These are phyloP conservation scores for Galeopterus variegatus DNA, from an alignment of 2,113 vertebrate species.

Conservation along the genomic window DNA sequence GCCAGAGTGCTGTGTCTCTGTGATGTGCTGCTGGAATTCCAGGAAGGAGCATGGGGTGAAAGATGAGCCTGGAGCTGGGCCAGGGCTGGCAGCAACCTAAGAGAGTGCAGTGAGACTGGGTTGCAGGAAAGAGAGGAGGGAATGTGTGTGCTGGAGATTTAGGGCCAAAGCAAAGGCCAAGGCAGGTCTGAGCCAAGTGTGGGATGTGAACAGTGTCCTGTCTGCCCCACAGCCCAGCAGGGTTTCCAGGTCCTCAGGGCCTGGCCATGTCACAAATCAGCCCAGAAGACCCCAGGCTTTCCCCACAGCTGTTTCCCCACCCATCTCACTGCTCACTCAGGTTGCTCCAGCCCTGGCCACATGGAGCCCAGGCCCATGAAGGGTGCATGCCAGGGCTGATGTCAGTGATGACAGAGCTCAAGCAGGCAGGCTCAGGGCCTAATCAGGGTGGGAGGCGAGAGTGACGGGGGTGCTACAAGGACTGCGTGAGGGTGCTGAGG, in stretches of 20 bases:
- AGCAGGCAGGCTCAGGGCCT: background rate
- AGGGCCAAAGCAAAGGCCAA: background rate
- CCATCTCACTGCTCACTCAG: background rate
- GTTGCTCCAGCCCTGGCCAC: background rate
- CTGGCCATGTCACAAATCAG: background rate
- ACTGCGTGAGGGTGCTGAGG: background rate
- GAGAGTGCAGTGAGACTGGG: no score
- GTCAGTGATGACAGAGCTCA: conserved; percentile 1
- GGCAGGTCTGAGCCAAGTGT: background rate
- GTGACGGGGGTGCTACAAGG: background rate
- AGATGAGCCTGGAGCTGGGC: background rate
- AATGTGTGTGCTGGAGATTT: background rate
- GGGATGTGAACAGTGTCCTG: background rate
- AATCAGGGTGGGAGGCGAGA: background rate
- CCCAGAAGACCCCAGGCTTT: background rate
- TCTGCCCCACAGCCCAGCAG: background rate
- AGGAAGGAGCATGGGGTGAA: background rate
- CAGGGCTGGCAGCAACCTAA: background rate
- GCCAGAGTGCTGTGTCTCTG: background rate
- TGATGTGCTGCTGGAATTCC: background rate
- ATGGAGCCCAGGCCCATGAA: background rate
- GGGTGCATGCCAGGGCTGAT: background rate
- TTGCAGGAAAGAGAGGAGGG: background rate
- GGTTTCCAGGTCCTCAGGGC: background rate
- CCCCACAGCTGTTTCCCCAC: background rate